A percentile compares a stretch with the other conserved stretches of the same genome.
These are phyloP conservation scores for Leptocoma aspasia DNA, from an alignment of 2,113 vertebrate species.

Conservation along the genomic window DNA sequence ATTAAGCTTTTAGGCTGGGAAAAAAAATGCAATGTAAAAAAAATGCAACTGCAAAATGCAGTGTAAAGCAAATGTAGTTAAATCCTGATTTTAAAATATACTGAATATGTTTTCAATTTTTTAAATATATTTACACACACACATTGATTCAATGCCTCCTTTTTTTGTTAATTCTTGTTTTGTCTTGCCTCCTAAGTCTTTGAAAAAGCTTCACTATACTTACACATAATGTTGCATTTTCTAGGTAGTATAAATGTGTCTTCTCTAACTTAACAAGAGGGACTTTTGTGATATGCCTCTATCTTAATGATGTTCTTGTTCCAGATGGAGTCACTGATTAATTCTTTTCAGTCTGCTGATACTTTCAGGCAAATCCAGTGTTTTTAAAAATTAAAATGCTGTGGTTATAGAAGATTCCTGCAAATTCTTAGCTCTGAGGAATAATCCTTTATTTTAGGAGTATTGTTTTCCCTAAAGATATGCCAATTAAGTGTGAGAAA, in stretches of 20 bases:
- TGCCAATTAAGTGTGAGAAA: not conserved
- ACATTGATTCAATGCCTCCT: not conserved
- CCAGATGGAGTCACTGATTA: not conserved
- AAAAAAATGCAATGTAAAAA: not conserved
- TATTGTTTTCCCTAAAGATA: not conserved
- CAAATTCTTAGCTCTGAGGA: not conserved
- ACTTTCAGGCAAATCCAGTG: not conserved
- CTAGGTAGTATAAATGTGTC: not conserved
- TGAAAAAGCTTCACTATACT: not conserved
- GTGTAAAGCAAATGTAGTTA: not conserved
- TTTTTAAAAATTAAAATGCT: not conserved
- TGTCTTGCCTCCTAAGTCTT: not conserved
- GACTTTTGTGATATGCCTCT: not conserved
- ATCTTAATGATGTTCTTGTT: not conserved
- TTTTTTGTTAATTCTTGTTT: not conserved
- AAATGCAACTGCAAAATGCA: not conserved
- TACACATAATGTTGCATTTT: not conserved
- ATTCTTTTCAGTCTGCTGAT: not conserved
- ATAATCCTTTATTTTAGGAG: not conserved
- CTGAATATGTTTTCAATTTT: not conserved
- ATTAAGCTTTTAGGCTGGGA: not conserved
- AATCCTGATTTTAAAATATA: not conserved
- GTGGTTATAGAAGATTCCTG: not conserved
- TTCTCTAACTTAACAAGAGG: not conserved
- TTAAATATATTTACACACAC: not conserved